Conservation (phyloP, 2,113 vertebrate species). For the Labeo rohita region DNA sequence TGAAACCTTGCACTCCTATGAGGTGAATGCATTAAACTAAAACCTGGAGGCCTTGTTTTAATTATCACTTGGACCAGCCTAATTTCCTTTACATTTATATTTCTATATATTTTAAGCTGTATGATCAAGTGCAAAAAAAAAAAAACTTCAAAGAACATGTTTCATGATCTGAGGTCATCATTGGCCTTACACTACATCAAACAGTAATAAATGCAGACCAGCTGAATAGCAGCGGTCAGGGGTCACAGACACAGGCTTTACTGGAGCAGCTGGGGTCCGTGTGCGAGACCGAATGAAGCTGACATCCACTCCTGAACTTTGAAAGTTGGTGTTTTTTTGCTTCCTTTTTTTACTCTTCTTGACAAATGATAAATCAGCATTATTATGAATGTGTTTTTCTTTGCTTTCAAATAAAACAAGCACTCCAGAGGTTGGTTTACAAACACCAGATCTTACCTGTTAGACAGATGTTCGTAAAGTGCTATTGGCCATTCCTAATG, state of each 20-base stretch:
- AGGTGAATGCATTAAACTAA: neutral
- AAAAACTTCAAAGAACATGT: slow-evolving; percentile 1
- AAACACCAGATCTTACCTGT: neutral
- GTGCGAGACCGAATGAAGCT: neutral
- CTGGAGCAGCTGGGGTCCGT: slow-evolving; percentile 15
- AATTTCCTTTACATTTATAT: neutral
- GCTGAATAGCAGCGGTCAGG: slow-evolving; percentile 21
- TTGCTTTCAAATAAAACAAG: neutral
- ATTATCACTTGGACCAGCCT: neutral
- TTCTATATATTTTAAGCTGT: neutral
- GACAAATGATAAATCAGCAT: slow-evolving; percentile 20
- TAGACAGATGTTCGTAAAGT: slow-evolving; percentile 51
- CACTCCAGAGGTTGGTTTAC: neutral
- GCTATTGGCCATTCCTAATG: neutral
- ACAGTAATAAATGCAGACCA: slow-evolving; percentile 11
- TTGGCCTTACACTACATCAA: neutral
- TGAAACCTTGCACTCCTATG: neutral
- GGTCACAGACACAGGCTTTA: slow-evolving; percentile 20
- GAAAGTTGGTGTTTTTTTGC: neutral
- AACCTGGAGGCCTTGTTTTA: neutral
- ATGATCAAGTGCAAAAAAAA: neutral
- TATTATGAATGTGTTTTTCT: neutral
- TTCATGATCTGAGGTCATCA: neutral
- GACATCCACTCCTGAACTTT: neutral
- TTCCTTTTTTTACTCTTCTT: neutral